Percentiles rank a stretch among this genome's conserved stretches.
phyloP scores from a whole-genome alignment of 2,888 invertebrate species.

The Lasioglossum morio region DNA sequence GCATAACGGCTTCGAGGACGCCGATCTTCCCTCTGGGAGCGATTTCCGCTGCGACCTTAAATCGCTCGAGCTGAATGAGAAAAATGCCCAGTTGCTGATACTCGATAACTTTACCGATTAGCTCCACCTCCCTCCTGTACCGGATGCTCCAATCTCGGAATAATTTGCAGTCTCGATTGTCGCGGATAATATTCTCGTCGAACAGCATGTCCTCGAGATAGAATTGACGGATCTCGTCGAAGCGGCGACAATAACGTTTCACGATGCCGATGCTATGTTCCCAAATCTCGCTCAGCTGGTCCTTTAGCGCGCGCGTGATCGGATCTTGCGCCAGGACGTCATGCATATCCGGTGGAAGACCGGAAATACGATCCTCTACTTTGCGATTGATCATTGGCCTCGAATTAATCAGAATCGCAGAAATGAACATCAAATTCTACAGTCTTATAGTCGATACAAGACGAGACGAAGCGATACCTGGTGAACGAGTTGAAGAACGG shows the following conservation, averaged over 20 bases:
- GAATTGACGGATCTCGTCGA: conserved; percentile 88
- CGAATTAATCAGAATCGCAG: conserved; percentile 4
- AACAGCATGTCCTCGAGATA: conserved; percentile 90
- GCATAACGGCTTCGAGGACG: conserved; percentile 88
- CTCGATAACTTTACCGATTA: conserved; percentile 88
- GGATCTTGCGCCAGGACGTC: conserved; percentile 90
- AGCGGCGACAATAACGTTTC: conserved; percentile 88
- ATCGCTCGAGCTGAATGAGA: conserved; percentile 89
- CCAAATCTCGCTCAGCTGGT: conserved; percentile 87
- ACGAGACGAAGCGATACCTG: conserved; percentile 84
- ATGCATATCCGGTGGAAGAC: conserved; percentile 89
- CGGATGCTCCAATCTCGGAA: conserved; percentile 89
- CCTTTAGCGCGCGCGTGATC: conserved; percentile 86
- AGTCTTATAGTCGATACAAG: neutral
- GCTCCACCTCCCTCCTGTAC: conserved; percentile 89
- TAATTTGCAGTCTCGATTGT: conserved; percentile 86
- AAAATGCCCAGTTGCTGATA: conserved; percentile 91
- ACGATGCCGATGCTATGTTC: conserved; percentile 88
- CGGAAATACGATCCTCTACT: conserved; percentile 91
- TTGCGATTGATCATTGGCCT: conserved; percentile 94
- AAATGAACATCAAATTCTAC: neutral
- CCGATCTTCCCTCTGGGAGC: conserved; percentile 90
- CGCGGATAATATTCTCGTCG: conserved; percentile 87
- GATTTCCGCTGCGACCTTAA: conserved; percentile 90
- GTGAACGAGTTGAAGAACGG: conserved; percentile 90